A percentile compares a stretch with the other conserved stretches of the same genome.
These are phyloP conservation scores for Sarcophaga subvicina DNA, from an alignment of 2,888 invertebrate species.

Conservation along the genomic window DNA sequence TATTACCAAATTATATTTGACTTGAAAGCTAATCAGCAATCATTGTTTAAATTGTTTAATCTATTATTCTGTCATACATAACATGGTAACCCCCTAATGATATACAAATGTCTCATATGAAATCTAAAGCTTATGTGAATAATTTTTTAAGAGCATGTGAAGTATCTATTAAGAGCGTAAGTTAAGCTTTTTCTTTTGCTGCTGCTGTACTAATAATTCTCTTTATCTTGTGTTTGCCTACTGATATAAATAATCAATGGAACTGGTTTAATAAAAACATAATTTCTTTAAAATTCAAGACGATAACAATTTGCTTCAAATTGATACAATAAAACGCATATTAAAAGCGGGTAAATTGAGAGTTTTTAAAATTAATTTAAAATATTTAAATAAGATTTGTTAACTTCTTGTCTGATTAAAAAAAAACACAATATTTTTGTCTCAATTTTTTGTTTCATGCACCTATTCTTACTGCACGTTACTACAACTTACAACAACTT, in stretches of 20 bases:
- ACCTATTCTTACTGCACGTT: constrained; percentile 19
- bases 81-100: no score
- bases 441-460: constrained; percentile 28
- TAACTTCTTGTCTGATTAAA: no score
- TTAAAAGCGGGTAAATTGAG: constrained; percentile 21
- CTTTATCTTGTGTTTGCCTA: background rate
- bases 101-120: no score
- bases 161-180: background rate
- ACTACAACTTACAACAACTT: constrained; percentile 32
- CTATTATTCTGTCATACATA: no score
- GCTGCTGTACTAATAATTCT: background rate
- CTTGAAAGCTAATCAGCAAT: no score
- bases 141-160: background rate
- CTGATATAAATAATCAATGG: constrained; percentile 51
- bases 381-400: background rate
- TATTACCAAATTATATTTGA: no score
- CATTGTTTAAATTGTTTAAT: no score
- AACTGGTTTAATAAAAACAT: constrained; percentile 35
- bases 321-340: constrained; percentile 12
- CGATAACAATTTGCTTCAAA: constrained; percentile 19
- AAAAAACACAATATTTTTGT: background rate
- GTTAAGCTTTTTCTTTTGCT: background rate
- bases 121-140: no score
- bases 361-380: background rate
- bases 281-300: constrained; percentile 20